Evolutionary conservation across 2,113 vertebrate species (phyloP).

Genomic region (Rhabdornis inornatus): DNA sequence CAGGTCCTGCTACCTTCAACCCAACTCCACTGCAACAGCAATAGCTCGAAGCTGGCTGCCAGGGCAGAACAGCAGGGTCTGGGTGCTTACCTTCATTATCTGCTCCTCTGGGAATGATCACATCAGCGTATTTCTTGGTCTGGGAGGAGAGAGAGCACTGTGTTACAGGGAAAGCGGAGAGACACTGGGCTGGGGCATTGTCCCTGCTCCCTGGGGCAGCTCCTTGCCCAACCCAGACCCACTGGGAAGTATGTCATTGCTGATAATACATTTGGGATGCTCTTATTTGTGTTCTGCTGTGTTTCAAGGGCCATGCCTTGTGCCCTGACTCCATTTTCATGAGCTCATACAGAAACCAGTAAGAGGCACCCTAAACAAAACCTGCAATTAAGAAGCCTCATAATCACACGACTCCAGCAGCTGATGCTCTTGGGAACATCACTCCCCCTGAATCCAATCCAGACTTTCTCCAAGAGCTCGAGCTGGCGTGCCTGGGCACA

Average conservation of each 20-base stretch:
- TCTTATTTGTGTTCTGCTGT: background rate
- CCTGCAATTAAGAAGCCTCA: background rate
- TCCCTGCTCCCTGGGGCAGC: background rate
- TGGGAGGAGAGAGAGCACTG: constrained; percentile 47
- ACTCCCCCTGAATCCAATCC: background rate
- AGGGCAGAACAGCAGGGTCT: background rate
- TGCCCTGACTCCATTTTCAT: background rate
- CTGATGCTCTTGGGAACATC: background rate
- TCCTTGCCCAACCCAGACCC: background rate
- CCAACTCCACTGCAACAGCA: background rate
- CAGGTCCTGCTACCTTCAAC: background rate
- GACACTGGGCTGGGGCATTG: background rate
- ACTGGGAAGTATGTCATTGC: background rate
- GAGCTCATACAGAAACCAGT: background rate
- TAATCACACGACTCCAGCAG: background rate
- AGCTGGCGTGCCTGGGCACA: background rate
- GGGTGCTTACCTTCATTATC: constrained; percentile 89
- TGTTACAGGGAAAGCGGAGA: background rate
- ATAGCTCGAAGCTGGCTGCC: background rate
- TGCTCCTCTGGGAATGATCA: constrained; percentile 95
- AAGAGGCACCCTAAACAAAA: background rate
- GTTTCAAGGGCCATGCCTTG: background rate
- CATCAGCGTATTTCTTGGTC: constrained; percentile 99
- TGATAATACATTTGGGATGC: background rate
- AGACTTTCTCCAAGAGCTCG: background rate